Evolutionary conservation across 2,888 invertebrate genomes (phyloP).

Genomic region (Apotomis turbidana): DNA sequence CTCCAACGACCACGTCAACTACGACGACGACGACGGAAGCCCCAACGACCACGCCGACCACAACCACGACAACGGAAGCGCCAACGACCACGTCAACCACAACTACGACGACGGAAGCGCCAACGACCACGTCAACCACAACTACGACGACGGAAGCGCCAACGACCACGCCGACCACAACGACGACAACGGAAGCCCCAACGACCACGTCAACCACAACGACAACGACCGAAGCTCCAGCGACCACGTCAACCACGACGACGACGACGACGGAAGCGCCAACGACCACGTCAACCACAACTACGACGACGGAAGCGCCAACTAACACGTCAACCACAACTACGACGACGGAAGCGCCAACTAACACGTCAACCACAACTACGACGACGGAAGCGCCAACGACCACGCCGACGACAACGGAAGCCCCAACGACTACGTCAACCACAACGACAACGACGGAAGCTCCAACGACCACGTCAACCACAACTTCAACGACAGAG

Average conservation of each 20-base stretch:
- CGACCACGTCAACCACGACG: slow-evolving; percentile 10
- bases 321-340: slow-evolving; percentile 24
- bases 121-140: slow-evolving; percentile 10
- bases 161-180: slow-evolving; percentile 10
- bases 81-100: slow-evolving; percentile 7
- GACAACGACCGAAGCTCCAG: slow-evolving; percentile 6
- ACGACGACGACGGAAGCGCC: not conserved
- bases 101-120: slow-evolving; percentile 15
- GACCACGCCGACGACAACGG: slow-evolving; percentile 17
- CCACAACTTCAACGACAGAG: slow-evolving; percentile 20
- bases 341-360: slow-evolving; percentile 3
- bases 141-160: slow-evolving; percentile 21
- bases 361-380: not conserved
- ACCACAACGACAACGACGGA: slow-evolving; percentile 19
- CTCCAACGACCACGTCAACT: slow-evolving; percentile 6
- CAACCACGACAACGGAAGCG: slow-evolving; percentile 17
- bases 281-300: slow-evolving; percentile 8
- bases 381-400: slow-evolving; percentile 24
- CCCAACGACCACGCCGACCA: slow-evolving; percentile 7
- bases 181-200: slow-evolving; percentile 10
- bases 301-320: slow-evolving; percentile 24
- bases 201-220: slow-evolving; percentile 19
- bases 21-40: slow-evolving; percentile 20
- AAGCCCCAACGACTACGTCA: slow-evolving; percentile 2
- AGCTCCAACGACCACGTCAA: slow-evolving; percentile 23